Base-by-base conservation (phyloP, 2,113 vertebrate species). In the Grallaria varia region DNA sequence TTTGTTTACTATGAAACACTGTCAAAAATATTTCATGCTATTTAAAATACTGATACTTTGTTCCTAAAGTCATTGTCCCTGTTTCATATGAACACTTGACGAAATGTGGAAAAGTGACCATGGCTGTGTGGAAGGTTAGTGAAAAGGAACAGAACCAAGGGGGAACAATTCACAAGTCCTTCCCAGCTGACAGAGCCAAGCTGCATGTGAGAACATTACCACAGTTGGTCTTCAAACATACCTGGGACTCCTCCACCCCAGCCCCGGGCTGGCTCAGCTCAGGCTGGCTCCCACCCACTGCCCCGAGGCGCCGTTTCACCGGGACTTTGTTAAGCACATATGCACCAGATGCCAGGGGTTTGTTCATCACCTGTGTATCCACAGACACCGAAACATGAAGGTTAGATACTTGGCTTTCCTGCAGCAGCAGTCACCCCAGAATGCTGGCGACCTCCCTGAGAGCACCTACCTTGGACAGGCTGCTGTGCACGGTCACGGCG, bases 301-400 rank as follows among this genome's bases (percentile, higher is more conserved):
- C 96, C 95, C 98, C 98, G 28, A 98, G 97, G 52, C 98, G 98
- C 88, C 98, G 98, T 81, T 99, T 99, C 68, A 98, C 97, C 3
- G 98, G 95, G 69, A 98, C 98, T 64, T 99, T 99, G 95, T 99
- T 99, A 47, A 99, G 97, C 90, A 99, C 99, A 3, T 99, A 99
- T 37, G 99, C 96, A 28, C 99, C 99, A 2, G 99, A 96, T 31
- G 97, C 97, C 96, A 99, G 98, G 24, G 98, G 98, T 93, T 99
- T 99, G 82, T 81, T 98, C 77, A 99, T 98, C 45, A 98, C 98
- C 99, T 99, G 94, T 8, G 45, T 2, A 85, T 1, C n/a, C 77
- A 35, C 0, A 52, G 37, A 93, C 12, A 35, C 2, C 4, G 80
- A 28, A 88, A 64, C 23, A 60, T 0, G 11, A 16, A 5, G 30